These are phyloP conservation scores for Herpetotheres cachinnans DNA, from an alignment of 2,113 vertebrate species.

Conservation along the genomic window DNA sequence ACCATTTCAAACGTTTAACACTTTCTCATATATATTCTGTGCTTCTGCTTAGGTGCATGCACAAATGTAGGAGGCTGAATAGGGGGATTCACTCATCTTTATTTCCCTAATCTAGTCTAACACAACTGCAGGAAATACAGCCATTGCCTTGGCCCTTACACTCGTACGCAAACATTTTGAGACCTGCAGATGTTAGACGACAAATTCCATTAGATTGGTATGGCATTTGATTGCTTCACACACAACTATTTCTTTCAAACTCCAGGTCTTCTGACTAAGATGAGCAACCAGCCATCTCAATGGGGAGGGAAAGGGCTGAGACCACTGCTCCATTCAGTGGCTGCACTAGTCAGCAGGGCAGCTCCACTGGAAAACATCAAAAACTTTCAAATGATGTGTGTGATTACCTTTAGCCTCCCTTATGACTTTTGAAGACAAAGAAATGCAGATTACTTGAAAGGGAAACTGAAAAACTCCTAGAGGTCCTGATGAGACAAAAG, in stretches of 20 bases:
- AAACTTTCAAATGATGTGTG: background rate
- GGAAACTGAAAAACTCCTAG: background rate
- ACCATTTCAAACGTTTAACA: background rate
- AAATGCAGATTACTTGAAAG: background rate
- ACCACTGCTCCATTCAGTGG: background rate
- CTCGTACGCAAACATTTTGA: background rate
- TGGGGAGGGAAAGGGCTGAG: background rate
- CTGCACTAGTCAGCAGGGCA: background rate
- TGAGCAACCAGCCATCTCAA: background rate
- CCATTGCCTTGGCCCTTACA: background rate
- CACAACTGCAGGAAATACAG: background rate
- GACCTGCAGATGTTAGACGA: background rate
- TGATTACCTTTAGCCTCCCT: background rate
- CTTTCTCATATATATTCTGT: background rate
- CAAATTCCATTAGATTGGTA: background rate
- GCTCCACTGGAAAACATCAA: background rate
- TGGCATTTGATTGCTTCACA: background rate
- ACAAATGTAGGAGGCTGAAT: background rate
- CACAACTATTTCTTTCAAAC: background rate
- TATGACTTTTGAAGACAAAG: background rate
- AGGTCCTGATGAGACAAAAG: background rate
- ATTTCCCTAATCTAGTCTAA: background rate
- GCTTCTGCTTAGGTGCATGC: background rate
- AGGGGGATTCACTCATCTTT: background rate
- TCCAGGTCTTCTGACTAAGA: background rate